Base-by-base conservation (phyloP, 2,888 invertebrate species). In the Chrysomela aeneicollis region DNA sequence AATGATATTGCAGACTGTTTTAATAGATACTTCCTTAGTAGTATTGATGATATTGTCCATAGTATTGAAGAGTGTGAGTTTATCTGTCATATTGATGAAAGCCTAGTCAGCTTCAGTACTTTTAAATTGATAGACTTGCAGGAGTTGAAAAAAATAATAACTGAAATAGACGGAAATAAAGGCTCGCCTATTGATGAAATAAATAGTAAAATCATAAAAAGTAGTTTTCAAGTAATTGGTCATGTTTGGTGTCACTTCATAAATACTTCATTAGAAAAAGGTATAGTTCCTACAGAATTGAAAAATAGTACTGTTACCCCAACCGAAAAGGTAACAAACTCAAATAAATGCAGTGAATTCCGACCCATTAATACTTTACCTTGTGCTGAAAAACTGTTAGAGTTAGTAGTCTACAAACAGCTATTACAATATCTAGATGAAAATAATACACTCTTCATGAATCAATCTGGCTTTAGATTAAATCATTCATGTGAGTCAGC, bases 251-350 rank as follows among this genome's bases (percentile, higher is more conserved):
- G 42, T 42, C 42, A 26, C 19, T 50, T 50, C 17, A 21, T 50
- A 21, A 50, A 50, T 22, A 50, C 50, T 50, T 21, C 50, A 21
- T 50, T 50, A 50, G 50, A 50, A 50, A 50, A 50, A 50, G 50
- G 50, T 50, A 21, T 9, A 50, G 22, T 50, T 50, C 19, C 50
- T 50, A 50, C 50, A 50, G 22, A 50, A 50, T 50, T 50, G 19
- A 50, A 50, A 4, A 50, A 19, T 50, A 50, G 50, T 50, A 50
- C 50, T 50, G 22, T 50, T 50, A 50, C 22, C 19, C 50, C 50
- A 18, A 50, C 9, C 19, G 50, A 50, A 21, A 50, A 50, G n/a
- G 21, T 50, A 50, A 21, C 50, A 19, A 35, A 35, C 9, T 5
- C 26, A 26, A 26, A 26, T 26, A 26, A 26, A 26, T 26, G 26